Evolutionary conservation across 2,888 invertebrate species (phyloP).

Genomic region (Torymus texanus): DNA sequence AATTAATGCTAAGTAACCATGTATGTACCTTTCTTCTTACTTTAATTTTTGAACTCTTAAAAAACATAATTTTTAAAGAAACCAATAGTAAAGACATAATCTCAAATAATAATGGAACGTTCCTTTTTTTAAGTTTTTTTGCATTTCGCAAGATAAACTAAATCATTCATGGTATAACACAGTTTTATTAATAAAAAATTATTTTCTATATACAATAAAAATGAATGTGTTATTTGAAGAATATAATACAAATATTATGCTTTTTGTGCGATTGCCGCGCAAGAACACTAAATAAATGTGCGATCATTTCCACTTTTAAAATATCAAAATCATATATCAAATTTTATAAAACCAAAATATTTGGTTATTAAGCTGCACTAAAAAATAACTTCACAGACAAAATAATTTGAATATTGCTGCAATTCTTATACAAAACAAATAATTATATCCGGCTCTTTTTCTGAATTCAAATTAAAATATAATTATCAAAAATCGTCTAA

Average conservation of each 20-base stretch:
- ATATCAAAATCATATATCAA: conserved; percentile 45
- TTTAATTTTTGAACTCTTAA: conserved; percentile 9
- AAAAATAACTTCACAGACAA: conserved; percentile 39
- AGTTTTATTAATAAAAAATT: conserved; percentile 48
- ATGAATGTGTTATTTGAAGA: conserved; percentile 30
- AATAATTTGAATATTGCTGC: conserved; percentile 45
- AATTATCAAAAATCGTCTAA: conserved; percentile 35
- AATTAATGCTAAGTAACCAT: conserved; percentile 24
- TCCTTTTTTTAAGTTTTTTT: conserved; percentile 38
- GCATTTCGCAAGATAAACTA: conserved; percentile 45
- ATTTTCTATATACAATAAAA: conserved; percentile 40
- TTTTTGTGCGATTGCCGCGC: conserved; percentile 13
- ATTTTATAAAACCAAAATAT: conserved; percentile 26
- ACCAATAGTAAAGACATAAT: conserved; percentile 16
- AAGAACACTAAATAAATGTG: conserved; percentile 44
- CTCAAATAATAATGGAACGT: conserved; percentile 43
- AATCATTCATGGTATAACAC: conserved; percentile 36
- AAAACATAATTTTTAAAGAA: conserved; percentile 3
- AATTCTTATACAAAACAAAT: conserved; percentile 23
- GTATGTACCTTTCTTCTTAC: neutral
- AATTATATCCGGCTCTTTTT: conserved; percentile 21
- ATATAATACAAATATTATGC: conserved; percentile 36
- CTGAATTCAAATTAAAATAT: conserved; percentile 36
- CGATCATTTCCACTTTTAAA: conserved; percentile 26
- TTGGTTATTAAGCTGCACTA: conserved; percentile 45